Conservation (phyloP, 2,888 invertebrate genomes). For the Nowickia ferox region DNA sequence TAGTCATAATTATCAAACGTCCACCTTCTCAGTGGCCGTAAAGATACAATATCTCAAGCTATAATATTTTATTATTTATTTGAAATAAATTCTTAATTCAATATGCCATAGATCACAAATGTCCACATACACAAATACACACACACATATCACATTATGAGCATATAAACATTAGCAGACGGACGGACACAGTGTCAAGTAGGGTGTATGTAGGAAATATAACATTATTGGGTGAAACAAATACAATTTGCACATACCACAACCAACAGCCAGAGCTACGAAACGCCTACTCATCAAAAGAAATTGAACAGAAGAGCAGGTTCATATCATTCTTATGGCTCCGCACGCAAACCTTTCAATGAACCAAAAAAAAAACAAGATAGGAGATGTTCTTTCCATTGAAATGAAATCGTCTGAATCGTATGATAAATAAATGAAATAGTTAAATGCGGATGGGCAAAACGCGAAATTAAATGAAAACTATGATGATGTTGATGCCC, state of each 20-base stretch:
- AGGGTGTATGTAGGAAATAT: conserved; percentile 39
- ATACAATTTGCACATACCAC: conserved; percentile 65
- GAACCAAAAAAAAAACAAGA: background rate
- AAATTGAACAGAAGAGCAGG: conserved; percentile 66
- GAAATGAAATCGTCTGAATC: background rate
- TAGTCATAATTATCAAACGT: conserved; percentile 55
- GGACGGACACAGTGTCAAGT: conserved; percentile 48
- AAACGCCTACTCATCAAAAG: conserved; percentile 70
- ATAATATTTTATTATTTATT: conserved; percentile 51
- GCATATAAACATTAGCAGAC: background rate
- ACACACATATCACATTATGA: background rate
- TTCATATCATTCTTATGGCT: conserved; percentile 41
- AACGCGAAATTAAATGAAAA: conserved; percentile 52
- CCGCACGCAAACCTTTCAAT: conserved; percentile 50
- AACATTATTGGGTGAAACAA: conserved; percentile 55
- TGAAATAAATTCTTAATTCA: conserved; percentile 56
- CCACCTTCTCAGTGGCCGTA: conserved; percentile 37
- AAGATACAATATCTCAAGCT: background rate
- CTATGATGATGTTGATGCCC: conserved; percentile 55
- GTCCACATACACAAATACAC: conserved; percentile 1
- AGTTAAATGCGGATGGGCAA: conserved; percentile 30
- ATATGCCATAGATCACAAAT: conserved; percentile 55
- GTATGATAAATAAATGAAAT: conserved; percentile 37
- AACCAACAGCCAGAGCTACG: conserved; percentile 25
- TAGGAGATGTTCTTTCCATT: background rate